Conservation (phyloP, 2,888 invertebrate species). For the Lepeophtheirus nordmannii region DNA sequence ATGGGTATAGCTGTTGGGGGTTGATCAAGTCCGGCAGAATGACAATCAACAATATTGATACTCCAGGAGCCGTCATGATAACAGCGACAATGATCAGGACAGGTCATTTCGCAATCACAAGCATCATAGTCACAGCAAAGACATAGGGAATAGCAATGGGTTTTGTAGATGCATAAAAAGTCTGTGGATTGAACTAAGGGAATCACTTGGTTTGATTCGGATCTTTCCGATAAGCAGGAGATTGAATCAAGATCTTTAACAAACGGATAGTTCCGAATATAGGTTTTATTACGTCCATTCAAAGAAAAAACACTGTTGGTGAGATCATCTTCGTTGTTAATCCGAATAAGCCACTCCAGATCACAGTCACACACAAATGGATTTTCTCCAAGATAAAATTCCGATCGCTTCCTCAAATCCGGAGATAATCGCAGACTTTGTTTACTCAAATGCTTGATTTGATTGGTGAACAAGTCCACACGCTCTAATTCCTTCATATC, state of each 20-base stretch:
- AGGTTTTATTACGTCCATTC: no score
- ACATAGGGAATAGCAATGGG: slow-evolving; percentile 69
- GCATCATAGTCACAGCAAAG: slow-evolving; percentile 81
- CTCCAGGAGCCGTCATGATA: slow-evolving; percentile 75
- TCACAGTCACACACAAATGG: slow-evolving; percentile 75
- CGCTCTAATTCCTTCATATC: slow-evolving; percentile 66
- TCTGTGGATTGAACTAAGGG: slow-evolving; percentile 60
- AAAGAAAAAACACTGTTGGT: no score
- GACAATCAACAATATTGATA: slow-evolving; percentile 69
- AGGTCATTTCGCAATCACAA: slow-evolving; percentile 82
- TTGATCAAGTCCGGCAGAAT: slow-evolving; percentile 37
- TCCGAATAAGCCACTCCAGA: slow-evolving; percentile 75
- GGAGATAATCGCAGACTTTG: slow-evolving; percentile 42
- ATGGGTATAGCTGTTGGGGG: slow-evolving; percentile 64
- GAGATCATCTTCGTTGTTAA: slow-evolving; percentile 57
- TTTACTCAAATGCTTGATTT: slow-evolving; percentile 44
- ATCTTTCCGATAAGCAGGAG: slow-evolving; percentile 61
- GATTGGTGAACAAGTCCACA: slow-evolving; percentile 64
- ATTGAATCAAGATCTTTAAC: slow-evolving; percentile 67
- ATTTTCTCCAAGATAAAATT: slow-evolving; percentile 69
- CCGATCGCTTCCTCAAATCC: slow-evolving; percentile 54
- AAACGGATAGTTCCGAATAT: slow-evolving; percentile 48
- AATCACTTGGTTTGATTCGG: slow-evolving; percentile 54
- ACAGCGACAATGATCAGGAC: slow-evolving; percentile 70
- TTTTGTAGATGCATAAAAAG: slow-evolving; percentile 65